Evolutionary conservation across 2,113 vertebrate genomes (phyloP).

Genomic region (Alligator mississippiensis): DNA sequence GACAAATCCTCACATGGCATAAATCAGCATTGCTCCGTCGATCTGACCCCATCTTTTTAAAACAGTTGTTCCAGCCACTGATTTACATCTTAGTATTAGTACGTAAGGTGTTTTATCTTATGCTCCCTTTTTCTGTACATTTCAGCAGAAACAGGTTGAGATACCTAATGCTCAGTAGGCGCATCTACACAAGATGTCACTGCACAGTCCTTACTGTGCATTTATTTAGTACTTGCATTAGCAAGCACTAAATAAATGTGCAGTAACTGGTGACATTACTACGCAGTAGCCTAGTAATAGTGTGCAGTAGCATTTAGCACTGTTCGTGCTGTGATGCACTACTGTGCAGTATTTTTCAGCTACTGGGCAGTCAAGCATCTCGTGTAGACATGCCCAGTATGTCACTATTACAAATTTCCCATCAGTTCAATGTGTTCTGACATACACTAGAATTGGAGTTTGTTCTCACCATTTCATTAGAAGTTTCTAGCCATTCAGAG

Average conservation of each 20-base stretch:
- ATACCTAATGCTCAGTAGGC: no score
- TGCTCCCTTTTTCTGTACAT: background rate
- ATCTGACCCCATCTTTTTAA: background rate
- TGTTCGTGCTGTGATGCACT: no score
- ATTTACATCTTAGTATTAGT: background rate
- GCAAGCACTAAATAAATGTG: no score
- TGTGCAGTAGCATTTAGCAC: no score
- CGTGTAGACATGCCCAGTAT: background rate
- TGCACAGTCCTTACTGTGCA: no score
- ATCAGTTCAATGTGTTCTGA: background rate
- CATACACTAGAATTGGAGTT: background rate
- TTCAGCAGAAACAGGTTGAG: background rate
- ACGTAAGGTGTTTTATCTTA: background rate
- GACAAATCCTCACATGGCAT: background rate
- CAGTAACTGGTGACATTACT: no score
- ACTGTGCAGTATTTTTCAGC: no score
- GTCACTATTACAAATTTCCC: background rate
- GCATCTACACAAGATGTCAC: no score
- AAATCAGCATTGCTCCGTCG: background rate
- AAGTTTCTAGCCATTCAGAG: background rate
- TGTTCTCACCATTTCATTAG: background rate
- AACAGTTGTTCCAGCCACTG: background rate
- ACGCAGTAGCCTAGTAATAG: no score
- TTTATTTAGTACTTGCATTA: no score
- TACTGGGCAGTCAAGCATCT: no score